Percentiles rank a stretch among this genome's conserved stretches.
Evolutionary conservation across 1,140 invertebrate genomes (phyloP).

Genomic region (Geopemphigus sp.): DNA sequence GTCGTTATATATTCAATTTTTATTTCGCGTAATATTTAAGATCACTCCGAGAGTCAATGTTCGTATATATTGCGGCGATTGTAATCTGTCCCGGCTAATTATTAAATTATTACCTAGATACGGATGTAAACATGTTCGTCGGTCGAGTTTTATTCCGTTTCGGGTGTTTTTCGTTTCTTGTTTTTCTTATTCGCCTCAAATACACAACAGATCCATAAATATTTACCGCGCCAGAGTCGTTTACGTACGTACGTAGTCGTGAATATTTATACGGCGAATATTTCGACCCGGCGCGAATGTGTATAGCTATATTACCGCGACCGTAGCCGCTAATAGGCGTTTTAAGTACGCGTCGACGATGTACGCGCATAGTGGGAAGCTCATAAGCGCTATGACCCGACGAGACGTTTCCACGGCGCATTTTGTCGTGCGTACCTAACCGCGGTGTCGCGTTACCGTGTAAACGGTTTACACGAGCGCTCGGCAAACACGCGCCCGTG

Average conservation of each 20-base stretch:
- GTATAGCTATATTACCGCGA: too few species aligned
- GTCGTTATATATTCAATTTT: neutral
- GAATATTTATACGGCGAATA: too few species aligned
- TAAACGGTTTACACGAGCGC: neutral
- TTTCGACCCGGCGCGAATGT: too few species aligned
- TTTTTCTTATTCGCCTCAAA: neutral
- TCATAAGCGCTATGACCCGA: neutral
- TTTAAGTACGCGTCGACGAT: too few species aligned
- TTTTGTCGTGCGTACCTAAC: neutral
- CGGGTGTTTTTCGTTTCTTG: neutral
- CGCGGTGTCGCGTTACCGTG: neutral
- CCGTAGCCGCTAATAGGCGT: too few species aligned
- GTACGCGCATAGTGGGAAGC: neutral
- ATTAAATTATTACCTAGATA: constrained; percentile 9
- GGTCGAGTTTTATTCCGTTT: neutral
- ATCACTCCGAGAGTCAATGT: neutral
- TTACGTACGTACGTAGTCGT: too few species aligned
- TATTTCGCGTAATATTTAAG: neutral
- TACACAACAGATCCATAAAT: too few species aligned
- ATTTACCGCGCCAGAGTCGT: too few species aligned
- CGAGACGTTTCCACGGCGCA: constrained; percentile 1
- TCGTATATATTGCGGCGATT: neutral
- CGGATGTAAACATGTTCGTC: neutral
- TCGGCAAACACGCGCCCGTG: neutral
- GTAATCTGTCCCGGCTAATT: constrained; percentile 9